Evolutionary conservation across 2,113 vertebrate species (phyloP), one percentile per base, ranked within the genome.

Genomic region (Nycticorax nycticorax): DNA sequence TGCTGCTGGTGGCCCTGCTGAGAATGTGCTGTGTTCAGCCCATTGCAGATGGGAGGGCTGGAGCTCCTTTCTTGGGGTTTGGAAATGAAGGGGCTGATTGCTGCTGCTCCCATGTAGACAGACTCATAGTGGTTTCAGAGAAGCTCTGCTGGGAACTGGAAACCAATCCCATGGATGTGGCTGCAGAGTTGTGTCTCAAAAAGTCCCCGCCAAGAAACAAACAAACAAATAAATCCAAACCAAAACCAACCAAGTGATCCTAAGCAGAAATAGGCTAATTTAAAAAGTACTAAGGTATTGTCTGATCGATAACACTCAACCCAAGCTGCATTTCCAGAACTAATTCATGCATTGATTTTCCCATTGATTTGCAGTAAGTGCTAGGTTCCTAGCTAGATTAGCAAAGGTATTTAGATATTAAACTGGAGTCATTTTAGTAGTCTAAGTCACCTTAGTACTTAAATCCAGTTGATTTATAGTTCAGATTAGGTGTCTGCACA

Each of bases 341-440:
- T 75, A 92, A 93, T 93, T 95, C 68, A 45, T 32, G 22, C 60
- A 95, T 91, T 48, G 94, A 96, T 95, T 94, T 95, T 90, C 67
- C 22, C 53, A 97, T 90, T 85, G 94, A 96, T 96, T 88, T 85
- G 67, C 78, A 88, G 75, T 89, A 85, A 92, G 80, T 69, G 47
- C 88, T 89, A 39, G 33, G 67, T 53, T 96, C 85, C 63, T 50
- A 79, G 56, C 32, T 90, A 79, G 95, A 85, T 97, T 96, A 88
- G 86, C 86, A 85, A 81, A 95, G 62, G 47, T 93, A 96, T 94
- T 94, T 93, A 96, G 68, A 75, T 95, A 78, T 92, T 95, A 81
- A 64, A 67, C 53, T 92, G 72, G 59, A 89, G 81, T 91, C 30
- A 79, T 84, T 11, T 89, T 47, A 73, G 83, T 89, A 76, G 81